Evolutionary conservation across 2,888 invertebrate species (phyloP).

Genomic region (Drosophila tanythrix): DNA sequence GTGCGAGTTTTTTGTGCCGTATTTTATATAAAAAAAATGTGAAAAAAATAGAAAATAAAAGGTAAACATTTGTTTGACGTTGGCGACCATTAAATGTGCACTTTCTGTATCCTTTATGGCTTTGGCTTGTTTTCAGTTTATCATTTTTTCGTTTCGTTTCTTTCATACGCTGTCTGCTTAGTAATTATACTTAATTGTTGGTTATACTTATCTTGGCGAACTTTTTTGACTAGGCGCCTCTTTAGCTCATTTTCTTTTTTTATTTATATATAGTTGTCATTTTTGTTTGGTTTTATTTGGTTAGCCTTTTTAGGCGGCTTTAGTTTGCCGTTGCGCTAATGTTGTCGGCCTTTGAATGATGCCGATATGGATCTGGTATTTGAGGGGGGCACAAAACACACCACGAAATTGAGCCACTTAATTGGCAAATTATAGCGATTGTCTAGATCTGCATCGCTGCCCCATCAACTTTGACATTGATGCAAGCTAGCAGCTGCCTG

Average conservation of each 20-base stretch:
- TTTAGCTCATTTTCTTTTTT: slow-evolving; percentile 18
- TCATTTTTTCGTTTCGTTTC: slow-evolving; percentile 16
- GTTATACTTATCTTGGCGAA: slow-evolving; percentile 2
- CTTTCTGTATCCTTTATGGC: slow-evolving; percentile 71
- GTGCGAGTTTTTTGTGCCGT: neutral
- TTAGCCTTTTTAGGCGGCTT: neutral
- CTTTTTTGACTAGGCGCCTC: slow-evolving; percentile 42
- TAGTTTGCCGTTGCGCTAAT: slow-evolving; percentile 54
- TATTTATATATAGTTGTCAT: slow-evolving; percentile 1
- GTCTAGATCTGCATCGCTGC: slow-evolving; percentile 69
- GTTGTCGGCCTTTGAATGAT: slow-evolving; percentile 59
- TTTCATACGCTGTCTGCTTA: slow-evolving; percentile 32
- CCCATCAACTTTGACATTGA: slow-evolving; percentile 77
- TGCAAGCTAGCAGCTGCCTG: slow-evolving; percentile 67
- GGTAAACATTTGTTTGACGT: slow-evolving; percentile 65
- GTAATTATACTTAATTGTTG: slow-evolving; percentile 72
- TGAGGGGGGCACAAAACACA: slow-evolving; percentile 4
- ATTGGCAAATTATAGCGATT: slow-evolving; percentile 77
- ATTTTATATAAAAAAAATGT: slow-evolving; percentile 33
- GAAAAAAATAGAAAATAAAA: slow-evolving; percentile 12
- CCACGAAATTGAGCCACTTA: slow-evolving; percentile 56
- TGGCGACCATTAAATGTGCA: slow-evolving; percentile 55
- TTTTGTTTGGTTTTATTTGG: slow-evolving; percentile 14
- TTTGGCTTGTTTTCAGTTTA: slow-evolving; percentile 59
- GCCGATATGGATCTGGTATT: slow-evolving; percentile 52